These are phyloP conservation scores for Neoarius graeffei DNA, from an alignment of 2,113 vertebrate species.

Conservation along the genomic window DNA sequence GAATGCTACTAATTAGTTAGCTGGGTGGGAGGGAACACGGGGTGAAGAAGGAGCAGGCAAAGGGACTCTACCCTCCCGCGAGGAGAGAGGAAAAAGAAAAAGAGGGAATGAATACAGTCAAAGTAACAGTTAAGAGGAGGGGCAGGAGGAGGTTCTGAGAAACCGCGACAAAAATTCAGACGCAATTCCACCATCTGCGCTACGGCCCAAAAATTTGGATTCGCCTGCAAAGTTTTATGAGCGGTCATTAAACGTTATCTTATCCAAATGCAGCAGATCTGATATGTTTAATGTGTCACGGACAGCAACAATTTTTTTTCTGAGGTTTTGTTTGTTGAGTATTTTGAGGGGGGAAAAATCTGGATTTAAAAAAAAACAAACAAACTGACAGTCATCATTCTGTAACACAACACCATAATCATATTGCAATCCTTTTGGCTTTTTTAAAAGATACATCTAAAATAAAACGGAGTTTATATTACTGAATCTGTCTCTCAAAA, in stretches of 20 bases:
- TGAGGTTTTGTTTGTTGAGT: background rate
- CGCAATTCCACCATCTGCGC: background rate
- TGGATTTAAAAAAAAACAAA: background rate
- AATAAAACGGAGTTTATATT: background rate
- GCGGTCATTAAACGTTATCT: background rate
- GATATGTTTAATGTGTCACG: background rate
- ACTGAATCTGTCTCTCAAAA: background rate
- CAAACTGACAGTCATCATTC: background rate
- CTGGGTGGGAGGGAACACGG: constrained; percentile 53
- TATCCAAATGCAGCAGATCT: background rate
- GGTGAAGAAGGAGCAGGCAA: constrained; percentile 57
- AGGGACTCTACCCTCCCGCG: constrained; percentile 51
- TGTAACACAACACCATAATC: background rate
- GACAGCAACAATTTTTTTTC: background rate
- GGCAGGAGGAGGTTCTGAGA: constrained; percentile 8
- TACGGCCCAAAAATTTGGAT: background rate
- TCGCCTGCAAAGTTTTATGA: background rate
- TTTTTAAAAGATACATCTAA: background rate
- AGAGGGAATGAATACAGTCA: constrained; percentile 48
- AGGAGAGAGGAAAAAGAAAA: constrained; percentile 21
- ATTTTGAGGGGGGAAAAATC: background rate
- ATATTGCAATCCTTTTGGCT: background rate
- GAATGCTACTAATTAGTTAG: constrained; percentile 83
- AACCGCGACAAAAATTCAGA: background rate
- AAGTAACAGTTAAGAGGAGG: constrained; percentile 54